Conservation (phyloP, 64 coral and sea anemone genomes). For the Montipora sp. region DNA sequence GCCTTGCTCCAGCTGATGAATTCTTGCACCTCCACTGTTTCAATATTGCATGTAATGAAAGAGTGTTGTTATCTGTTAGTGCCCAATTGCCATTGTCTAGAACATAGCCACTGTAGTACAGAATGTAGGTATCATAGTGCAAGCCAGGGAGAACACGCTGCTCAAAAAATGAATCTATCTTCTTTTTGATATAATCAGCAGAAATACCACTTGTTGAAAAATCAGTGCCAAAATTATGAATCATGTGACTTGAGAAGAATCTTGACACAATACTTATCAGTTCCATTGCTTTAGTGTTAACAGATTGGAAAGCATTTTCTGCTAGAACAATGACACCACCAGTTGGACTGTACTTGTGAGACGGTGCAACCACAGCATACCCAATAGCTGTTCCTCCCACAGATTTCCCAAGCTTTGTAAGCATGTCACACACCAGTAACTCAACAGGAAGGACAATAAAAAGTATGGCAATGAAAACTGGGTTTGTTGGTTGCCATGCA, state of each 20-base stretch:
- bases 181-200: conserved; percentile 75
- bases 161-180: conserved; percentile 88
- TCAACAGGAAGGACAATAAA: conserved; percentile 87
- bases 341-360: conserved; percentile 79
- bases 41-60: conserved; percentile 69
- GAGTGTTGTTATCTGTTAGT: conserved; percentile 85
- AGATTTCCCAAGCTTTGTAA: conserved; percentile 90
- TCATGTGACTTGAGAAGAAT: conserved; percentile 93
- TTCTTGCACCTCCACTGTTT: conserved; percentile 86
- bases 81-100: conserved; percentile 88
- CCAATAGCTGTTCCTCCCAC: conserved; percentile 98
- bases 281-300: conserved; percentile 83
- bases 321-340: conserved; percentile 76
- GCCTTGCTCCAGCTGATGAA: conserved; percentile 70
- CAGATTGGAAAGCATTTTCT: conserved; percentile 76
- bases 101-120: conserved; percentile 98
- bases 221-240: conserved; percentile 97
- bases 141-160: conserved; percentile 86
- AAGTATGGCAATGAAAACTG: conserved; percentile 80
- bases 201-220: conserved; percentile 96
- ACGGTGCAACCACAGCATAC: conserved; percentile 93
- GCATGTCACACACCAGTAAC: conserved; percentile 83
- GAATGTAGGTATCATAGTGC: conserved; percentile 93
- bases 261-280: conserved; percentile 85
- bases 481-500: conserved; percentile 80